These are phyloP conservation scores for Pachypsylla venusta DNA, from an alignment of 1,140 invertebrate genomes.

Conservation along the genomic window DNA sequence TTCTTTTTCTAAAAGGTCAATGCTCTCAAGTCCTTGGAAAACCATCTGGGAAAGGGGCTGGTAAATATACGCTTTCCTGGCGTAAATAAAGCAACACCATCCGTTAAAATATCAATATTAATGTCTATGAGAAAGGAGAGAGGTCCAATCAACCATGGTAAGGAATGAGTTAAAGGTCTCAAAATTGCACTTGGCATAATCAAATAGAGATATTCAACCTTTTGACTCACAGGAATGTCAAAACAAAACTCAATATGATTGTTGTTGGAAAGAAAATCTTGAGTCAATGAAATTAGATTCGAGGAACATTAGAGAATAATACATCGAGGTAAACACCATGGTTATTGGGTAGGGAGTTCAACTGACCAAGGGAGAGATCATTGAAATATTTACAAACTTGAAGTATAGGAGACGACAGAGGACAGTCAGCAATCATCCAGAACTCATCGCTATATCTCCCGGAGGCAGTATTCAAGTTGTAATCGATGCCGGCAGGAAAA, in stretches of 20 bases:
- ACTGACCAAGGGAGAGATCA: not conserved
- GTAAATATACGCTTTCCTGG: too few relatives aligned
- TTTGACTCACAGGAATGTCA: not conserved
- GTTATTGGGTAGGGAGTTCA: not conserved
- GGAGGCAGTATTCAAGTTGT: not conserved
- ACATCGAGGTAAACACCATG: not conserved
- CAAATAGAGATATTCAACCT: not conserved
- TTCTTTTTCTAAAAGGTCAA: not conserved
- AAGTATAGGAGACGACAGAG: not conserved
- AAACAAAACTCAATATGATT: not conserved
- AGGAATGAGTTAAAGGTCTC: not conserved
- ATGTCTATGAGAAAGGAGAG: not conserved
- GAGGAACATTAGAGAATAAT: not conserved
- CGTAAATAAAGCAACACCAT: too few relatives aligned
- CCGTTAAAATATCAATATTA: not conserved
- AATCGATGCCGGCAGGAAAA: too few relatives aligned
- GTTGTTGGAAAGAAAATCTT: not conserved
- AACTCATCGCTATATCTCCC: not conserved
- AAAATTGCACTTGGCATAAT: not conserved
- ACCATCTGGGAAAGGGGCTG: not conserved
- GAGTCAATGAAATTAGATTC: not conserved
- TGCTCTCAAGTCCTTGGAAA: not conserved
- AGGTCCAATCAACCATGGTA: not conserved
- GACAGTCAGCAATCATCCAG: not conserved
- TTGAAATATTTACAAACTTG: not conserved